Conservation (phyloP, 2,113 vertebrate genomes). For the Euleptes europaea region DNA sequence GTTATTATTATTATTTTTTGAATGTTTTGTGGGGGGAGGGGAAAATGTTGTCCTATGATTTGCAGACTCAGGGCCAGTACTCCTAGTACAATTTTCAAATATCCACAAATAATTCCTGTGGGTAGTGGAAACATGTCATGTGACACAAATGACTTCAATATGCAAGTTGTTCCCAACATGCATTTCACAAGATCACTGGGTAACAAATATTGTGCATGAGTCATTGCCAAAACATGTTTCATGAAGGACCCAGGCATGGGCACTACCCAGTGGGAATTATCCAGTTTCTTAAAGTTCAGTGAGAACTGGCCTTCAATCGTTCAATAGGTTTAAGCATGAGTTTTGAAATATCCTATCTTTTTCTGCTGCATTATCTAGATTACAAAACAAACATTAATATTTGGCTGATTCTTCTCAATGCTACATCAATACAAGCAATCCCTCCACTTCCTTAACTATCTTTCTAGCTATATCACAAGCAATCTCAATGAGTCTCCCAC, state of each 20-base stretch:
- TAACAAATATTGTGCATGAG: not conserved
- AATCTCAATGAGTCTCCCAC: not conserved
- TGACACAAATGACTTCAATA: not conserved
- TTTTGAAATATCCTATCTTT: not conserved
- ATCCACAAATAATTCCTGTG: not conserved
- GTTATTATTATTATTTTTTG: constrained; percentile 31
- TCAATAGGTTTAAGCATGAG: not conserved
- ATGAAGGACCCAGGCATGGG: not conserved
- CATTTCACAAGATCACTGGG: not conserved
- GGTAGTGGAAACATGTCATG: not conserved
- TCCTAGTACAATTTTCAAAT: not conserved
- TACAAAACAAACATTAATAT: not conserved
- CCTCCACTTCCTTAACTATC: constrained; percentile 2
- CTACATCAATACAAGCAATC: not conserved
- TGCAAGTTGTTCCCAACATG: not conserved
- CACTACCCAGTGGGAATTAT: not conserved
- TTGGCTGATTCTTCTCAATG: not conserved
- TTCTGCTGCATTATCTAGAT: not conserved
- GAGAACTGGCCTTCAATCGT: not conserved
- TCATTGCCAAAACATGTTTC: not conserved
- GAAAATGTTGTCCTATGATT: constrained; percentile 12
- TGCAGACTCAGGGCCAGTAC: not conserved
- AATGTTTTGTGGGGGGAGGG: no score
- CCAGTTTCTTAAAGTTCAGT: not conserved
- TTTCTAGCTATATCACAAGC: not conserved